Evolutionary conservation across 1,140 invertebrate genomes (phyloP), one percentile per base, ranked within the genome.

Genomic region (Gerris buenoi): DNA sequence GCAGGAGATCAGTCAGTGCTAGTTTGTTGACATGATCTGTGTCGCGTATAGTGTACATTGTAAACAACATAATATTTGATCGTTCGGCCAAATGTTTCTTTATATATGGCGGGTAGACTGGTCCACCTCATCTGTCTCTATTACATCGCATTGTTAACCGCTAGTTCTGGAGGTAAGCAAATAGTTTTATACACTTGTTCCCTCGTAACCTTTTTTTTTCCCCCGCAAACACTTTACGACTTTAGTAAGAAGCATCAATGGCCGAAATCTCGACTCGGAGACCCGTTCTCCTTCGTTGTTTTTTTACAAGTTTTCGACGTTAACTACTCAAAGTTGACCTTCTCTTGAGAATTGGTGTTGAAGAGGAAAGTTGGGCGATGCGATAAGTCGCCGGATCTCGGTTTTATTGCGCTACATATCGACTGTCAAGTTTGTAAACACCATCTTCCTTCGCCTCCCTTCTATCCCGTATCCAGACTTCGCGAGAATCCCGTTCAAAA

Each of bases 31-130:
- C 33, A 46, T 46, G 33, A 10, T 46, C 33, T 5, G 33, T 46
- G 5, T 46, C 33, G 33, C 18, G 33, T 46, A 18, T 46, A 46
- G 33, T 46, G 5, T 46, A 10, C 18, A 46, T 46, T 46, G 5
- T 46, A 46, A 5, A 46, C 5, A 46, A 46, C 33, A 10, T 46
- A 46, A 46, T 46, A 46, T 46, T 46, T 46, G 33, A 46, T 46
- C 64, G 23, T 29, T 18, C 68, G 68, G 71, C 70, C 73, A 71
- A 70, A 74, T 74, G 73, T 72, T 67, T 72, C 71, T 73, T 70
- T 73, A 74, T 74, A 72, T 74, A 74, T 74, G 73, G 73, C 73
- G 72, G 68, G 70, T 65, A 69, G 73, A 70, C 70, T n/a, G n/a
- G n/a, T 74, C 67, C 69, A 73, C 70, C 69, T 74, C 73, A 70